Percentiles rank a stretch among this genome's conserved stretches.
Conservation (phyloP, 64 coral and sea anemone genomes). For the Montipora cactus region DNA sequence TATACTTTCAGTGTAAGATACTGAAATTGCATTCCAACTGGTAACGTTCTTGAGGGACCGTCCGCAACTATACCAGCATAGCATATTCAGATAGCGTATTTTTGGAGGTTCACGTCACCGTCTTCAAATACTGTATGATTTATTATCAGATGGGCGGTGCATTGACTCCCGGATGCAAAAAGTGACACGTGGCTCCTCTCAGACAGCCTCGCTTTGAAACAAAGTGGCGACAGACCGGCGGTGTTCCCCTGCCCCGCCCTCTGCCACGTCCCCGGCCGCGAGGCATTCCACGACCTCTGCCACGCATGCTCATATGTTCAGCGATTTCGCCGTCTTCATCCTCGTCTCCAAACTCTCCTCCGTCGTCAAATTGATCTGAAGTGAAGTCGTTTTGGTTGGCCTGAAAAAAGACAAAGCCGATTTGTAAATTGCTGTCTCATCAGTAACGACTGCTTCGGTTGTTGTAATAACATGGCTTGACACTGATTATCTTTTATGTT, state of each 20-base stretch:
- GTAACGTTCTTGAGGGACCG: background rate
- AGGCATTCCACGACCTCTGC: constrained; percentile 72
- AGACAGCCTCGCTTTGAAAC: constrained; percentile 89
- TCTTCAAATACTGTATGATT: background rate
- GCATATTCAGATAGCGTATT: background rate
- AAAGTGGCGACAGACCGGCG: constrained; percentile 90
- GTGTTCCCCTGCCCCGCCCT: constrained; percentile 68
- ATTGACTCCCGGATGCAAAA: constrained; percentile 88
- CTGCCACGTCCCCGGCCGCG: constrained; percentile 86
- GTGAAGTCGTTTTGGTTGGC: constrained; percentile 75
- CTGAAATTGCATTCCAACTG: background rate
- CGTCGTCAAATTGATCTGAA: constrained; percentile 67
- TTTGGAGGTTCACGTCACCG: background rate
- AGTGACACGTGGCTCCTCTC: constrained; percentile 86
- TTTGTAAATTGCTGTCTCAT: background rate
- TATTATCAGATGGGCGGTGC: constrained; percentile 71
- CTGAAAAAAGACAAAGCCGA: constrained; percentile 32
- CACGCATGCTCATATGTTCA: constrained; percentile 77
- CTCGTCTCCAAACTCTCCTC: constrained; percentile 76
- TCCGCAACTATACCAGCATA: background rate
- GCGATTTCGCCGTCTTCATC: constrained; percentile 50
- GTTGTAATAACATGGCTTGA: too few species aligned
- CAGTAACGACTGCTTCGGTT: too few species aligned
- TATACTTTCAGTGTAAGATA: background rate
- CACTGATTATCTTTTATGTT: too few species aligned